Percentiles rank a stretch among this genome's conserved stretches.
Conservation (phyloP, 2,113 vertebrate species). For the Stigmatopora nigra region DNA sequence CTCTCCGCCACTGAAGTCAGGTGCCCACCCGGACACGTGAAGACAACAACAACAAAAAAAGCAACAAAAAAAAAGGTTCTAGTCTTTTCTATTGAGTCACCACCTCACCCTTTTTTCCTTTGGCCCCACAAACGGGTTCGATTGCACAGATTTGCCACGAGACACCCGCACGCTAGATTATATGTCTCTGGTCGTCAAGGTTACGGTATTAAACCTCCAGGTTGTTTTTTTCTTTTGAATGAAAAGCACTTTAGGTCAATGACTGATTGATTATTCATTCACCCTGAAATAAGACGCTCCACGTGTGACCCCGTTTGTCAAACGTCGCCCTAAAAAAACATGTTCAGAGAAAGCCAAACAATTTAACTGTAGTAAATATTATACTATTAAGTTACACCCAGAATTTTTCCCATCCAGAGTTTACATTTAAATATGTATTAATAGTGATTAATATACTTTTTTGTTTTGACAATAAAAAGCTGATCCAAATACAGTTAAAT, state of each 20-base stretch:
- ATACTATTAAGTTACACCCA: too few relatives aligned
- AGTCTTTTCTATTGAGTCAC: constrained; percentile 38
- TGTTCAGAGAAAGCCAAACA: too few relatives aligned
- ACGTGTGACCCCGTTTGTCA: neutral
- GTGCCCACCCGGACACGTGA: neutral
- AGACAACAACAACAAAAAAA: constrained; percentile 12
- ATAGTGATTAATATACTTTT: too few relatives aligned
- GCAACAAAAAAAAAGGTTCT: constrained; percentile 6
- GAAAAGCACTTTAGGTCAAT: neutral
- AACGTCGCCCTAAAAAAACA: too few relatives aligned
- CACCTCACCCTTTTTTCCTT: constrained; percentile 15
- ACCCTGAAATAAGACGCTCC: neutral
- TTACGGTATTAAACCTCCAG: constrained; percentile 32
- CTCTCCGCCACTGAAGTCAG: constrained; percentile 69
- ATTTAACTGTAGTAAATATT: too few relatives aligned
- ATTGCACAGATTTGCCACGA: constrained; percentile 15
- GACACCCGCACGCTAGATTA: constrained; percentile 39
- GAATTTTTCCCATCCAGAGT: too few relatives aligned
- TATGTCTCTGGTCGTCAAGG: constrained; percentile 39
- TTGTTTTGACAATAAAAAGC: too few relatives aligned
- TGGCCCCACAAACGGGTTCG: neutral
- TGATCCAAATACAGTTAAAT: too few relatives aligned
- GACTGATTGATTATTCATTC: neutral
- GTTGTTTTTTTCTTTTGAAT: neutral
- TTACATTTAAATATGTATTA: too few relatives aligned